Conservation (phyloP, 1,140 invertebrate genomes). For the Daktulosphaira vitifoliae region DNA sequence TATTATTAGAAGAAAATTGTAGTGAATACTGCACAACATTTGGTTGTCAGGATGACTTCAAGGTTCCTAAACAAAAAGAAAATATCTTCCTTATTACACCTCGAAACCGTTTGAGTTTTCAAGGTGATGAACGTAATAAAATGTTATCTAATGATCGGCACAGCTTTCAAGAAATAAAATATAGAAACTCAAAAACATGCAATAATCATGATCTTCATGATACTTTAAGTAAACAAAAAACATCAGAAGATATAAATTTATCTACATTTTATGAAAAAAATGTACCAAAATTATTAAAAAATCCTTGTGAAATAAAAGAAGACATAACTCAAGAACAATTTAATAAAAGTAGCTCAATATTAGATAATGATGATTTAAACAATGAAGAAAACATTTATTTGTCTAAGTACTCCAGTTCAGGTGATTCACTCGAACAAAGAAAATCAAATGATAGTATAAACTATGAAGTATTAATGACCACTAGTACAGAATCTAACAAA, state of each 20-base stretch:
- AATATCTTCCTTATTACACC: conserved; percentile 13
- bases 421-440: not conserved
- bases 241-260: too few relatives aligned
- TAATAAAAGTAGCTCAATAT: conserved; percentile 17
- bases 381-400: conserved; percentile 14
- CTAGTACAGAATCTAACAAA: conserved; percentile 25
- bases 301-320: not conserved
- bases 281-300: too few relatives aligned
- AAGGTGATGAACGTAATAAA: conserved; percentile 30
- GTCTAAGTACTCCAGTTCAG: not conserved
- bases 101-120: conserved; percentile 36
- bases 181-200: not conserved
- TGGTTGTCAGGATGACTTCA: not conserved
- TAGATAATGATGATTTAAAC: conserved; percentile 18
- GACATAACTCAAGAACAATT: conserved; percentile 20
- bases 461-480: conserved; percentile 19
- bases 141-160: not conserved
- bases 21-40: conserved; percentile 24
- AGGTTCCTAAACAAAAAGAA: not conserved
- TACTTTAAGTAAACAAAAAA: too few relatives aligned
- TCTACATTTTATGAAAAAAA: too few relatives aligned
- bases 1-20: conserved; percentile 37
- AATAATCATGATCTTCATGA: too few relatives aligned
- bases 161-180: conserved; percentile 31
- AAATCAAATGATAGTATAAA: conserved; percentile 23